Evolutionary conservation across 2,888 invertebrate species (phyloP).

Genomic region (Oxyscelio sp.): DNA sequence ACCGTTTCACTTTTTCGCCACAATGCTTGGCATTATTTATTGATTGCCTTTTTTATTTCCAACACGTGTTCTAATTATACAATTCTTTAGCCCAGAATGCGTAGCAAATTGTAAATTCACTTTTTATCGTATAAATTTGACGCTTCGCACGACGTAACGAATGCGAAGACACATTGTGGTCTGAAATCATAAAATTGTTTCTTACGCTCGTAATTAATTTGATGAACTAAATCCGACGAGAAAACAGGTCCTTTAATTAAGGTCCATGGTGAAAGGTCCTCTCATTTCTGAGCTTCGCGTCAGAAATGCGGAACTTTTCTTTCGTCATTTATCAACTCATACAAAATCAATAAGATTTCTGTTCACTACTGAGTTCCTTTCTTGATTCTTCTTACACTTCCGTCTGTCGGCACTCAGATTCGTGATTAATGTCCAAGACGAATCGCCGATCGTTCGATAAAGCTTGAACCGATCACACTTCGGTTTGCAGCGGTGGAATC

Average conservation of each 20-base stretch:
- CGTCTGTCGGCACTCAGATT: slow-evolving; percentile 52
- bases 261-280: slow-evolving; percentile 20
- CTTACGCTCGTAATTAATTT: slow-evolving; percentile 41
- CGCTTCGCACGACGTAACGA: slow-evolving; percentile 30
- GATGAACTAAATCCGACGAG: neutral
- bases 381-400: slow-evolving; percentile 47
- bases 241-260: slow-evolving; percentile 56
- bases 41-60: slow-evolving; percentile 11
- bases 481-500: slow-evolving; percentile 75
- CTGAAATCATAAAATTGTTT: slow-evolving; percentile 22
- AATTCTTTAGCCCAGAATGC: slow-evolving; percentile 2
- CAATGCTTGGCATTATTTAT: neutral
- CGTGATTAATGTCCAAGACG: slow-evolving; percentile 73
- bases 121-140: slow-evolving; percentile 24
- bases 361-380: slow-evolving; percentile 44
- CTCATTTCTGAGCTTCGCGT: slow-evolving; percentile 10
- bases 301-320: slow-evolving; percentile 70
- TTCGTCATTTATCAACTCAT: slow-evolving; percentile 75
- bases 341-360: slow-evolving; percentile 79
- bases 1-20: slow-evolving; percentile 4
- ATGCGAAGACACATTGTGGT: slow-evolving; percentile 19
- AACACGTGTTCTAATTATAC: slow-evolving; percentile 40
- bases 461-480: slow-evolving; percentile 76
- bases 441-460: slow-evolving; percentile 77
- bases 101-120: slow-evolving; percentile 27